Evolutionary conservation across 2,888 invertebrate species (phyloP).

Genomic region (Atrina japonica): DNA sequence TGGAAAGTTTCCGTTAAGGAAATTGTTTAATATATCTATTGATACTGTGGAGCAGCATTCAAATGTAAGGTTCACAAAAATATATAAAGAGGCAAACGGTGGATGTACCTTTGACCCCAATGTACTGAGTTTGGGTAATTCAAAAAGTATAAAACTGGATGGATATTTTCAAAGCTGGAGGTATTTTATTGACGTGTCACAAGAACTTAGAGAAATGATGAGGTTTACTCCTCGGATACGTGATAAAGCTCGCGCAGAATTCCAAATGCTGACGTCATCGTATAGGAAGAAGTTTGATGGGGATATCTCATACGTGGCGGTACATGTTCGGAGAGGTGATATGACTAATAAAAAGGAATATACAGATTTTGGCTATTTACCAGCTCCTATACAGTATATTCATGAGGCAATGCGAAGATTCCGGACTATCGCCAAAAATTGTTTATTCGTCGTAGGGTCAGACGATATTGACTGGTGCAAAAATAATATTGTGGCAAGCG

Average conservation of each 20-base stretch:
- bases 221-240: constrained; percentile 28
- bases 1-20: constrained; percentile 1
- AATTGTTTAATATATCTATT: constrained; percentile 31
- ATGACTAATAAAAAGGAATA: constrained; percentile 25
- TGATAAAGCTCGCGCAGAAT: constrained; percentile 21
- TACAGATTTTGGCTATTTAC: constrained; percentile 40
- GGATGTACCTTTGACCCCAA: constrained; percentile 29
- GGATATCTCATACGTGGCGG: constrained; percentile 37
- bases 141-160: constrained; percentile 17
- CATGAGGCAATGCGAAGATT: constrained; percentile 38
- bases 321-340: constrained; percentile 55
- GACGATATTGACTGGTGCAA: constrained; percentile 49
- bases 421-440: constrained; percentile 28
- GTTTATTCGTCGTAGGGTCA: constrained; percentile 46
- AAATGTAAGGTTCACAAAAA: not conserved
- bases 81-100: constrained; percentile 29
- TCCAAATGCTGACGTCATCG: constrained; percentile 11
- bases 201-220: constrained; percentile 32
- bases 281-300: not conserved
- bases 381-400: constrained; percentile 35
- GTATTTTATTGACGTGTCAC: constrained; percentile 39
- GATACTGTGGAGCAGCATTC: not conserved
- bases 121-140: constrained; percentile 10
- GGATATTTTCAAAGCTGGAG: constrained; percentile 54
- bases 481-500: constrained; percentile 30